Evolutionary conservation across 2,888 invertebrate species (phyloP).

Genomic region (Listrodromus nycthemerus): DNA sequence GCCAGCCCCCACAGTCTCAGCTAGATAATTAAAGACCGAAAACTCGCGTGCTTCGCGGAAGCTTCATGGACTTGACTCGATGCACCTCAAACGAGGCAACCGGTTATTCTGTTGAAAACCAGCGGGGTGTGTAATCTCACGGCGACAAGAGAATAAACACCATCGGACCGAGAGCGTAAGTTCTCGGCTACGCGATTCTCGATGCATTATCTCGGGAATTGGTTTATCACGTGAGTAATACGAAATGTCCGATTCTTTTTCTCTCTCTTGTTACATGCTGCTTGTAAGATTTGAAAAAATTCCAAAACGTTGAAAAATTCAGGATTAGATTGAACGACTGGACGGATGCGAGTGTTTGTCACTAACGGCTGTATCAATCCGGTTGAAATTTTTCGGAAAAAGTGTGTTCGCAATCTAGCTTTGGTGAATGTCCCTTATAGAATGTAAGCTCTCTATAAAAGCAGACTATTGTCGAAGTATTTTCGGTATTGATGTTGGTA

Average conservation of each 20-base stretch:
- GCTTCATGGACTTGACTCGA: constrained; percentile 28
- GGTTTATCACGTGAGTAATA: not conserved
- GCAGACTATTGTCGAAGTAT: too few species aligned
- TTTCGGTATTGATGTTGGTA: too few species aligned
- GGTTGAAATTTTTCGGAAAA: too few species aligned
- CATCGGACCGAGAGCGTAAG: constrained; percentile 2
- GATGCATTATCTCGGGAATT: not conserved
- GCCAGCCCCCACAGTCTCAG: constrained; percentile 15
- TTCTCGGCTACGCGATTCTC: not conserved
- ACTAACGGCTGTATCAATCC: too few species aligned
- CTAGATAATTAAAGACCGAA: constrained; percentile 61
- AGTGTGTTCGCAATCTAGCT: too few species aligned
- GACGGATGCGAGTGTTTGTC: too few species aligned
- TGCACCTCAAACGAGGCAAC: constrained; percentile 41
- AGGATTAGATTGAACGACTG: not conserved
- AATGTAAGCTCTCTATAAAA: too few species aligned
- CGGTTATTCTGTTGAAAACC: constrained; percentile 37
- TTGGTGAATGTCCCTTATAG: too few species aligned
- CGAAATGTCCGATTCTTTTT: not conserved
- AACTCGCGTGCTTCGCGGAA: constrained; percentile 38
- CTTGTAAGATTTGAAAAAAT: too few species aligned
- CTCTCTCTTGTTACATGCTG: not conserved
- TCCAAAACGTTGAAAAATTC: not conserved
- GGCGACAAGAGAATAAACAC: constrained; percentile 12
- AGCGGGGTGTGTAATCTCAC: not conserved